Percentiles rank a stretch among this genome's conserved stretches.
Evolutionary conservation across 1,140 invertebrate species (phyloP).

Genomic region (Myzus persicae): DNA sequence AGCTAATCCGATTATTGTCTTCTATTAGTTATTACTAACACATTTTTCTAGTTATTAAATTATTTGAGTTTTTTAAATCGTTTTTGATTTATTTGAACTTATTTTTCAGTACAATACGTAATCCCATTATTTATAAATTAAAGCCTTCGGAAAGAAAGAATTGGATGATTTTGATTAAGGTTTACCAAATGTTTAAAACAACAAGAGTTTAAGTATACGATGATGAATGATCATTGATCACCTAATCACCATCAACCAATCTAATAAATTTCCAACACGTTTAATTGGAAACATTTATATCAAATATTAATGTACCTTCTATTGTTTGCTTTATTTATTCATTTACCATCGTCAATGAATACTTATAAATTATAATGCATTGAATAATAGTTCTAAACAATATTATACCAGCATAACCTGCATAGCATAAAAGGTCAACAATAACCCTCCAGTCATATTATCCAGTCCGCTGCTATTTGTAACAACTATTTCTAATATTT

Average conservation of each 20-base stretch:
- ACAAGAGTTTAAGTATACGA: background rate
- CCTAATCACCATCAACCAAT: background rate
- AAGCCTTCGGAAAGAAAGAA: background rate
- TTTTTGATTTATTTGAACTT: constrained; percentile 8
- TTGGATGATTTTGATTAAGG: background rate
- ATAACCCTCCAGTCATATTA: background rate
- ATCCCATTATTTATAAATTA: background rate
- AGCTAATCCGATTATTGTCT: background rate
- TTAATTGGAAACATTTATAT: background rate
- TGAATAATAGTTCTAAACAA: background rate
- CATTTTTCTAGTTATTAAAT: background rate
- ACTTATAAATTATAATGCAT: background rate
- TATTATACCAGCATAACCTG: background rate
- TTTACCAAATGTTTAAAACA: background rate
- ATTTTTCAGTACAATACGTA: background rate
- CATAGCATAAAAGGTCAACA: background rate
- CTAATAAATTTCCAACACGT: background rate
- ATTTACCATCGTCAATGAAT: background rate
- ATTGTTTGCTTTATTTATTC: background rate
- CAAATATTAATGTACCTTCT: background rate
- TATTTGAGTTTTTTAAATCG: too few relatives aligned
- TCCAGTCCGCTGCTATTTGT: background rate
- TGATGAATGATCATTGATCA: background rate
- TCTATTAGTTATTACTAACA: background rate
- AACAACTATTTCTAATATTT: background rate